Evolutionary conservation across 2,888 invertebrate species (phyloP).

Genomic region (Laothoe populi): DNA sequence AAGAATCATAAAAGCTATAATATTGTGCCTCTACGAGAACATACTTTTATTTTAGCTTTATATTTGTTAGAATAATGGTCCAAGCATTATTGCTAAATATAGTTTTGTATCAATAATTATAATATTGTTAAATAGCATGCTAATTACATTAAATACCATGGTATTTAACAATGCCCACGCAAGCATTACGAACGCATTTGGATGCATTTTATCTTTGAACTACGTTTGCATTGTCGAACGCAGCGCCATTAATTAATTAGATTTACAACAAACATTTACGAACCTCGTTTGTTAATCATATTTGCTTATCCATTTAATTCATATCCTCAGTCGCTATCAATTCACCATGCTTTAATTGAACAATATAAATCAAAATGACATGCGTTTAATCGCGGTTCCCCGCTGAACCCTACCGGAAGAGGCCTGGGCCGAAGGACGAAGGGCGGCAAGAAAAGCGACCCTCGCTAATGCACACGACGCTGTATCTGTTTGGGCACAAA

Average conservation of each 20-base stretch:
- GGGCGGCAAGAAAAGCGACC: slow-evolving; percentile 68
- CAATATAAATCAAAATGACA: slow-evolving; percentile 79
- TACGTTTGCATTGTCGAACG: slow-evolving; percentile 36
- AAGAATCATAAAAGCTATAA: too few species aligned
- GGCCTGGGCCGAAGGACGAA: slow-evolving; percentile 54
- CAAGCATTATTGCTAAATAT: too few species aligned
- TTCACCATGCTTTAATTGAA: slow-evolving; percentile 62
- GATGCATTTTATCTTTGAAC: slow-evolving; percentile 32
- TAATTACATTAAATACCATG: too few species aligned
- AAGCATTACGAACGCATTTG: slow-evolving; percentile 11
- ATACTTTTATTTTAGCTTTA: too few species aligned
- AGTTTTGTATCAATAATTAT: too few species aligned
- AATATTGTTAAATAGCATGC: not conserved
- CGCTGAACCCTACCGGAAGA: slow-evolving; percentile 61
- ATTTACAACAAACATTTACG: slow-evolving; percentile 23
- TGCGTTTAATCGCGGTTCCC: slow-evolving; percentile 69
- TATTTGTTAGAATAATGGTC: too few species aligned
- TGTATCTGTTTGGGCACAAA: slow-evolving; percentile 77
- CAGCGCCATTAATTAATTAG: slow-evolving; percentile 39
- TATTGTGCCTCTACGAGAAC: too few species aligned
- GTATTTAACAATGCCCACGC: not conserved
- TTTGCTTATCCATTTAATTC: slow-evolving; percentile 50
- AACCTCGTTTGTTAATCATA: slow-evolving; percentile 39
- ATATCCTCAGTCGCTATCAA: slow-evolving; percentile 33
- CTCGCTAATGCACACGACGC: slow-evolving; percentile 75